Evolutionary conservation across 2,797 vertebrate genomes (phyloP).

Genomic region (Fratercula arctica): DNA sequence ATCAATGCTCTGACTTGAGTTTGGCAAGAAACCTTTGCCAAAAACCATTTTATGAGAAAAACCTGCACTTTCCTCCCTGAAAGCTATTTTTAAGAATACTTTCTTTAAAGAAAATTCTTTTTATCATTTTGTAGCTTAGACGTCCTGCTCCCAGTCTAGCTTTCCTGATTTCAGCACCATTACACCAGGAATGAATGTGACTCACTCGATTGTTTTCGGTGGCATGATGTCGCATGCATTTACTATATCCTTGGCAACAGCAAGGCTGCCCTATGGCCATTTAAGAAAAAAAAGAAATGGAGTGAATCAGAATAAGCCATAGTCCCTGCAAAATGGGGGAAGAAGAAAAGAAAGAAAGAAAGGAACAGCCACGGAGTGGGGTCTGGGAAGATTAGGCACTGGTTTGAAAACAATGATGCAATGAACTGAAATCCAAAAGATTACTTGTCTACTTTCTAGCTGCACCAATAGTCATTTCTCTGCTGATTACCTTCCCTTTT

Average conservation of each 20-base stretch:
- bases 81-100: not conserved
- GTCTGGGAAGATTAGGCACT: constrained; percentile 49
- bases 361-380: not conserved
- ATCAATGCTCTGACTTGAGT: not conserved
- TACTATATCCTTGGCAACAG: constrained; percentile 62
- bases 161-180: not conserved
- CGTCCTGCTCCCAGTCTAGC: not conserved
- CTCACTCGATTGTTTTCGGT: not conserved
- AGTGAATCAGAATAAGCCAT: constrained; percentile 37
- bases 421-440: constrained; percentile 23
- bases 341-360: constrained; percentile 36
- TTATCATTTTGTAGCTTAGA: not conserved
- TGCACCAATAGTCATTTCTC: constrained; percentile 20
- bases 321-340: not conserved
- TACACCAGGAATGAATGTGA: not conserved
- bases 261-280: constrained; percentile 9
- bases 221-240: constrained; percentile 38
- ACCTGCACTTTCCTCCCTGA: not conserved
- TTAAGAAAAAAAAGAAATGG: constrained; percentile 11
- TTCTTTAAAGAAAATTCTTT: not conserved
- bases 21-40: not conserved
- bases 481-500: constrained; percentile 35
- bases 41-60: not conserved
- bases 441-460: constrained; percentile 19
- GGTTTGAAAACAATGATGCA: constrained; percentile 24